These are phyloP conservation scores for Acronicta aceris DNA, from an alignment of 2,888 invertebrate genomes.

Conservation along the genomic window DNA sequence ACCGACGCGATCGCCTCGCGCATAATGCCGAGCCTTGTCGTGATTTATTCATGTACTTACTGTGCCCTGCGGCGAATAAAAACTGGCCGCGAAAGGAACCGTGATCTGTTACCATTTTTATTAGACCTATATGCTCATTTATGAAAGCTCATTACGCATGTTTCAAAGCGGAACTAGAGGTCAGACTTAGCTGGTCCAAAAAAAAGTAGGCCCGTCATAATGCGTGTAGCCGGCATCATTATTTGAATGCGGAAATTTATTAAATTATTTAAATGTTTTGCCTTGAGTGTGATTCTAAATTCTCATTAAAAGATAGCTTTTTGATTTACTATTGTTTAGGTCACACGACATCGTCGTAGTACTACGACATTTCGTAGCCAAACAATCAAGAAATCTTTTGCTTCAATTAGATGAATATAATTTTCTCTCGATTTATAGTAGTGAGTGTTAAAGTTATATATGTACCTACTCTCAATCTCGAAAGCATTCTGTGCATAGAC, in stretches of 20 bases:
- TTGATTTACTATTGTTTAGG: slow-evolving; percentile 5
- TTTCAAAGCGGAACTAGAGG: slow-evolving; percentile 36
- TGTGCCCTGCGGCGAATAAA: slow-evolving; percentile 63
- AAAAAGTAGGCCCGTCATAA: slow-evolving; percentile 18
- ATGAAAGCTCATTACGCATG: slow-evolving; percentile 39
- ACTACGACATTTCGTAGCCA: slow-evolving; percentile 26
- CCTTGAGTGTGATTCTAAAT: slow-evolving; percentile 33
- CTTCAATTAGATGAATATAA: no score
- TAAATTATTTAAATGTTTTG: slow-evolving; percentile 33
- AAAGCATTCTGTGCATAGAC: not conserved
- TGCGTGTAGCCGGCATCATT: slow-evolving; percentile 15
- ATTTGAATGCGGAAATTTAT: slow-evolving; percentile 50
- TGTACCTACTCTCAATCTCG: no score
- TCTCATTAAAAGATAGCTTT: not conserved
- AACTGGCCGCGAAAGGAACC: slow-evolving; percentile 67
- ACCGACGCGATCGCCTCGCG: slow-evolving; percentile 78
- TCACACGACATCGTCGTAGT: not conserved
- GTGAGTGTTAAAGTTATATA: no score
- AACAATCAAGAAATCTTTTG: no score
- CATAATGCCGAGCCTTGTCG: slow-evolving; percentile 74
- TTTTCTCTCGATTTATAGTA: no score
- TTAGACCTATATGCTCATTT: slow-evolving; percentile 55
- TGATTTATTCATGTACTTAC: slow-evolving; percentile 75
- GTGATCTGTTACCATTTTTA: slow-evolving; percentile 53
- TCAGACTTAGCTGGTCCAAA: slow-evolving; percentile 34